Conservation (phyloP, 2,113 vertebrate species). For the Raja brachyura region DNA sequence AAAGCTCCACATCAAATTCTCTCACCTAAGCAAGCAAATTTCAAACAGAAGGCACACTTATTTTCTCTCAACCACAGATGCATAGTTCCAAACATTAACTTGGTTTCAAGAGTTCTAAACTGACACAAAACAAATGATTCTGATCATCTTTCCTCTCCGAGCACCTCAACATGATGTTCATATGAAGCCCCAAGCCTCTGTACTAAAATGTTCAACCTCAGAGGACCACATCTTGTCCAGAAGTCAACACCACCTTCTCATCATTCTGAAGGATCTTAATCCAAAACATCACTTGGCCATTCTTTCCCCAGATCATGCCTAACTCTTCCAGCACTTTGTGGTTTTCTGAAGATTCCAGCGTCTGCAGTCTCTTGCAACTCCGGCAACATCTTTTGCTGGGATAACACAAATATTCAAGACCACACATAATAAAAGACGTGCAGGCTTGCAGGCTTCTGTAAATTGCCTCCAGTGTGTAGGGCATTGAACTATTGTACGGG, state of each 20-base stretch:
- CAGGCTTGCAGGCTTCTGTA: no score
- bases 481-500: no score
- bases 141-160: neutral
- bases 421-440: no score
- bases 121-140: neutral
- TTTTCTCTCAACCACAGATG: neutral
- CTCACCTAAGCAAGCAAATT: neutral
- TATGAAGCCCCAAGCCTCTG: neutral
- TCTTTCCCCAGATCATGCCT: no score
- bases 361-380: no score
- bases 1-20: neutral
- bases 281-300: no score
- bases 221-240: no score
- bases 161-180: neutral
- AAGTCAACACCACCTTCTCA: no score
- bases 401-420: neutral
- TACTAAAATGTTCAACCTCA: neutral
- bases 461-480: no score
- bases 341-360: no score
- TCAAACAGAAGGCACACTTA: neutral
- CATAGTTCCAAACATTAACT: neutral
- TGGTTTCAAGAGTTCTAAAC: neutral
- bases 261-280: no score
- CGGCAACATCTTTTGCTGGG: neutral
- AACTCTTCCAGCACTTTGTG: no score